These are phyloP conservation scores for Chaenodraco wilsoni DNA, from an alignment of 2,797 vertebrate species.

Conservation along the genomic window DNA sequence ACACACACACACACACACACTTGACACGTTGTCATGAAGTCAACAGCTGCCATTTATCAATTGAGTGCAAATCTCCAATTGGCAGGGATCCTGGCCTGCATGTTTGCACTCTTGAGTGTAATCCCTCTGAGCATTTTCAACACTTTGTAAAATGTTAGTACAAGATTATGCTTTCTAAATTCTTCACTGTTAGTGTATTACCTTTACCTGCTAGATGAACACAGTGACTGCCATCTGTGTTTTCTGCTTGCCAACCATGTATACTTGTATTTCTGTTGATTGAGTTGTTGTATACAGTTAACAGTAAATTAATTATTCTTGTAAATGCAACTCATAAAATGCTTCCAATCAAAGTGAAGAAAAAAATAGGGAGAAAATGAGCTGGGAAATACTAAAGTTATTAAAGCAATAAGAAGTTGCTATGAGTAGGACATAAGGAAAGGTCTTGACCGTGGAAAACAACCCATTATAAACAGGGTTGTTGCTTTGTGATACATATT, in stretches of 20 bases:
- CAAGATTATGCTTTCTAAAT: slow-evolving; percentile 1
- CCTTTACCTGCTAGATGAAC: background rate
- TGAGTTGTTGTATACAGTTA: background rate
- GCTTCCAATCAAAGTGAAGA: background rate
- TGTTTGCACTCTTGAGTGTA: slow-evolving; percentile 30
- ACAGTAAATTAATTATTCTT: background rate
- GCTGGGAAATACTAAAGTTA: background rate
- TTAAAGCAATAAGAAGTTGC: background rate
- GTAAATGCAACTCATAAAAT: background rate
- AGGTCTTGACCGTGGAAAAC: background rate
- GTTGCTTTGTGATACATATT: background rate
- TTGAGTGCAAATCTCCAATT: slow-evolving; percentile 54
- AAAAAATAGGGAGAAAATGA: background rate
- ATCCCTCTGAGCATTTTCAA: background rate
- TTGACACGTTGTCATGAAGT: slow-evolving; percentile 75
- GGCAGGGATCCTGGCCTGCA: slow-evolving; percentile 49
- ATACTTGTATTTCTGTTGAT: background rate
- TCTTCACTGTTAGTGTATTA: background rate
- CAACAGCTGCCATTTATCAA: slow-evolving; percentile 71
- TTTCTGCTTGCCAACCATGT: background rate
- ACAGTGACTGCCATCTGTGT: background rate
- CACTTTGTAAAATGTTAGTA: background rate
- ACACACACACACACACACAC: background rate
- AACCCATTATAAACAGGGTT: background rate
- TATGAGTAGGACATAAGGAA: background rate